Evolutionary conservation across 1,140 invertebrate genomes (phyloP), one percentile per base, ranked within the genome.

Genomic region (Ceratosolen fusciceps): DNA sequence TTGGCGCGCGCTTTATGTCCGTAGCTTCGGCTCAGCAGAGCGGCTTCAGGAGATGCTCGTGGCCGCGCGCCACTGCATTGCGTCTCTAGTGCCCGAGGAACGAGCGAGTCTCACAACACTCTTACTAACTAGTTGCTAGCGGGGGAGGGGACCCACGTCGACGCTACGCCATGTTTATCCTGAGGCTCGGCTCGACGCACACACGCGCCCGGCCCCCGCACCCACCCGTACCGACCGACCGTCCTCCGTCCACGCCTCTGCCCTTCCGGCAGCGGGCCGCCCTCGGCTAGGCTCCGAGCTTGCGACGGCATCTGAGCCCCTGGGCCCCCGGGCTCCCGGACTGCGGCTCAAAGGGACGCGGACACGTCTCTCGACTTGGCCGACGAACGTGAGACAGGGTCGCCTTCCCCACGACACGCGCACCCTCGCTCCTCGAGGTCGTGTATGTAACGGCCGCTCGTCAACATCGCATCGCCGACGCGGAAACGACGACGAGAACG

Each of bases 61-160:
- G 21, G 4, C 31, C 39, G 54, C n/a, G 37, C 16, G 74, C 49
- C 39, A 31, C 67, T 39, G 74, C 74, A 77, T 68, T 70, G 74
- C 62, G 74, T 56, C 76, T 77, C 31, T 74, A 1, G 37, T 56
- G 26, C 21, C 47, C 26, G 60, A 10, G 16, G 19, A 75, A 24
- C n/a, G n/a, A 62, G 24, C 47, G 19, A 12, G 68, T 34, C 56
- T 14, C 29, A 2, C 21, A n/a, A 14, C 49, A 19, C n/a, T n/a
- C n/a, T n/a, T n/a, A n/a, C n/a, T n/a, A n/a, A n/a, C n/a, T n/a
- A n/a, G n/a, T n/a, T n/a, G n/a, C n/a, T n/a, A n/a, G n/a, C n/a
- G n/a, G n/a, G n/a, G n/a, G n/a, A n/a, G n/a, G n/a, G 39, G 39
- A 5, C 39, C 49, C 19, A 19, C 49, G 5, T 5, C 16, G 7